phyloP scores from a whole-genome alignment of 2,113 vertebrate species.

The Cariama cristata region DNA sequence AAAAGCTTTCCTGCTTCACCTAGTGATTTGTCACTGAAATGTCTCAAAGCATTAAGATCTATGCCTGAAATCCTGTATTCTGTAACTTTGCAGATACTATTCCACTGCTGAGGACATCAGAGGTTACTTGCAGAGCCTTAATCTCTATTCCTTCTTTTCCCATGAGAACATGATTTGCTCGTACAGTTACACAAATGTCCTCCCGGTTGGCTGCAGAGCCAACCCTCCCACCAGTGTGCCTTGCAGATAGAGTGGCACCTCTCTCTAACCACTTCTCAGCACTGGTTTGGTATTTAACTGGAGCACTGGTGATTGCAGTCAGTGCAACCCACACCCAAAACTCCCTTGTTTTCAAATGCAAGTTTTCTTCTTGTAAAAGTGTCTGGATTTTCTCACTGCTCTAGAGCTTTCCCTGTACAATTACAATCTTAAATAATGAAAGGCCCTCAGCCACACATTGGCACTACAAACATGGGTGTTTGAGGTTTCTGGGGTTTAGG shows the following conservation, averaged over 20 bases:
- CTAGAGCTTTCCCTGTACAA: neutral
- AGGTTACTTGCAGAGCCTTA: neutral
- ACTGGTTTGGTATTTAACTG: neutral
- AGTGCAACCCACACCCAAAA: neutral
- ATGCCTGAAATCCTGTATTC: neutral
- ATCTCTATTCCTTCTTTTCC: neutral
- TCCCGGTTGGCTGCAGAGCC: neutral
- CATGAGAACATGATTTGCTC: neutral
- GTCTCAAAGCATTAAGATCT: neutral
- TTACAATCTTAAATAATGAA: neutral
- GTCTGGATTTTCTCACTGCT: neutral
- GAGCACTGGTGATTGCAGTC: neutral
- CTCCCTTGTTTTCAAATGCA: neutral
- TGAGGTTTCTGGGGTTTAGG: neutral
- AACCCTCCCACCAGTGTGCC: neutral
- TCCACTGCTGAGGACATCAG: neutral
- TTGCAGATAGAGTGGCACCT: neutral
- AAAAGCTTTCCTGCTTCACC: neutral
- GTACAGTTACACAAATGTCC: accelerated
- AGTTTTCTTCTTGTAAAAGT: neutral
- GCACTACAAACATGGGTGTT: neutral
- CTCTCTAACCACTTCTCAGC: neutral
- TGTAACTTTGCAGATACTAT: neutral
- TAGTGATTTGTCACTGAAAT: neutral
- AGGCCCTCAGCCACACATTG: neutral